A percentile compares a stretch with the other conserved stretches of the same genome.
Evolutionary conservation across 2,888 invertebrate species (phyloP).

Genomic region (Corythucha ciliata): DNA sequence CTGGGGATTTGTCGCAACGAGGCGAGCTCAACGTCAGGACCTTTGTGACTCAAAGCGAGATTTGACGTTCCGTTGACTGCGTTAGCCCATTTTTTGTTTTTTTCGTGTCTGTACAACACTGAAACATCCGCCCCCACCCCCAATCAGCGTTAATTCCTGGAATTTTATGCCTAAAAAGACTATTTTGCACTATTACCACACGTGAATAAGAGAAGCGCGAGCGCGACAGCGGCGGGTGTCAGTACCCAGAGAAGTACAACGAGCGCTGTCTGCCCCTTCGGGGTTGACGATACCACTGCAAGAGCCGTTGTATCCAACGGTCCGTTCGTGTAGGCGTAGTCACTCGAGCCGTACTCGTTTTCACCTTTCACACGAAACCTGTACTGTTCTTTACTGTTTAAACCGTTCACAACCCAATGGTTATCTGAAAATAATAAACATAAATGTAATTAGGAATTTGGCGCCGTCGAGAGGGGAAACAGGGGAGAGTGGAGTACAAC

Average conservation of each 20-base stretch:
- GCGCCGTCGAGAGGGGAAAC: not conserved
- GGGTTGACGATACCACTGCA: constrained; percentile 45
- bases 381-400: constrained; percentile 53
- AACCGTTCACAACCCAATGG: constrained; percentile 67
- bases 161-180: not conserved
- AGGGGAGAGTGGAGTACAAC: not conserved
- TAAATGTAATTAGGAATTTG: constrained; percentile 9
- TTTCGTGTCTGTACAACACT: constrained; percentile 55
- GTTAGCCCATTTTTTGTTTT: constrained; percentile 60
- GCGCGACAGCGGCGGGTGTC: constrained; percentile 47
- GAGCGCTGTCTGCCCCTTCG: constrained; percentile 47
- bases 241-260: constrained; percentile 55
- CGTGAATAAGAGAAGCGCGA: constrained; percentile 44
- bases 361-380: constrained; percentile 67
- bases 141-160: not conserved
- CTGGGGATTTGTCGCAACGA: constrained; percentile 73
- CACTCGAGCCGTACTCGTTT: constrained; percentile 75
- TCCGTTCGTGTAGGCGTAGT: constrained; percentile 58
- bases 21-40: constrained; percentile 68
- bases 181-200: constrained; percentile 43
- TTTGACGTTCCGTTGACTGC: constrained; percentile 38
- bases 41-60: constrained; percentile 15
- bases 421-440: constrained; percentile 47
- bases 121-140: constrained; percentile 33
- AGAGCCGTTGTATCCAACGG: constrained; percentile 48